Evolutionary conservation across 2,797 vertebrate genomes (phyloP).

Genomic region (Tarsius wallacei): DNA sequence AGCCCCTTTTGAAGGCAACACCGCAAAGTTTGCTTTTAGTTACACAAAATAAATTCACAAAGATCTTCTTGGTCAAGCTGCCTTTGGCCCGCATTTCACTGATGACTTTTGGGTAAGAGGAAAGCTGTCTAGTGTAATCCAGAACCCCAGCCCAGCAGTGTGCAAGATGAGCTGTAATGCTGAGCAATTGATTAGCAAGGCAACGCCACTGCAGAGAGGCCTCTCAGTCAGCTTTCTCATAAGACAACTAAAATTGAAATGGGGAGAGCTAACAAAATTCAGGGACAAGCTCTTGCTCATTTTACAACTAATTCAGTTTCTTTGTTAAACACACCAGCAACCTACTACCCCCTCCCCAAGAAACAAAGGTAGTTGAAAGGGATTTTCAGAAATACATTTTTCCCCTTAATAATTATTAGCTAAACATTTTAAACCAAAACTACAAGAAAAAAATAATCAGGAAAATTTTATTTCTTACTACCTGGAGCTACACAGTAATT

Average conservation of each 20-base stretch:
- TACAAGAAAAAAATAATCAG: neutral
- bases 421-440: slow-evolving; percentile 59
- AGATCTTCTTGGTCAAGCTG: neutral
- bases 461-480: slow-evolving; percentile 65
- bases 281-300: neutral
- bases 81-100: neutral
- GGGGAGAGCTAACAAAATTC: neutral
- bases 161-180: neutral
- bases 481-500: slow-evolving; percentile 65
- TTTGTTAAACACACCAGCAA: neutral
- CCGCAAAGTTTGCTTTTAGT: neutral
- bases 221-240: neutral
- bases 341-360: neutral
- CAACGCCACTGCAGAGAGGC: fast-evolving
- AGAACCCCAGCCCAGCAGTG: fast-evolving
- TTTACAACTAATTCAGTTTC: neutral
- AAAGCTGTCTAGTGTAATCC: fast-evolving
- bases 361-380: slow-evolving; percentile 16
- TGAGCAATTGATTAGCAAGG: neutral
- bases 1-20: neutral
- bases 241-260: neutral
- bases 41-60: neutral
- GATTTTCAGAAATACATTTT: slow-evolving; percentile 44
- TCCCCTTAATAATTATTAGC: slow-evolving; percentile 47
- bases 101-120: neutral